phyloP scores from a whole-genome alignment of 2,888 invertebrate species.

The Chrysodeixis includens region DNA sequence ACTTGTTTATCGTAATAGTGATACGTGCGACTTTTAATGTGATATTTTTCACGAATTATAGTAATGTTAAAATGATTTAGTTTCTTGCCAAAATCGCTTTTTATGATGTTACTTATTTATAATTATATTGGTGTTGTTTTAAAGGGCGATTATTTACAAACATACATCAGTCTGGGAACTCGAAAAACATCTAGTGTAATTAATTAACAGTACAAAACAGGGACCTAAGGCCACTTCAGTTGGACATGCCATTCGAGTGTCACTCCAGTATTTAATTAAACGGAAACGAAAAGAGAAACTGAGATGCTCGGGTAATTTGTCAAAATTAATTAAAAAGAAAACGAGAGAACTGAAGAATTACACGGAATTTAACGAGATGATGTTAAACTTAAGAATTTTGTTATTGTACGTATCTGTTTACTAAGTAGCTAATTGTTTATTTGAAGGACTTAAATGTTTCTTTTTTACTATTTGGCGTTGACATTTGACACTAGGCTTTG shows the following conservation, averaged over 20 bases:
- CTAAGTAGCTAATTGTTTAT: constrained; percentile 66
- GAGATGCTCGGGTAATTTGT: constrained; percentile 87
- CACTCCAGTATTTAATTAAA: constrained; percentile 89
- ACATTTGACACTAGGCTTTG: not conserved
- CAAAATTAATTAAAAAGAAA: constrained; percentile 89
- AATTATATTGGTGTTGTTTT: no score
- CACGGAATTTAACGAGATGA: constrained; percentile 79
- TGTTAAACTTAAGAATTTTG: constrained; percentile 69
- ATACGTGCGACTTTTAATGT: not conserved
- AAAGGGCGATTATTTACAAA: not conserved
- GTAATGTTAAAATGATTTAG: no score
- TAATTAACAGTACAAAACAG: constrained; percentile 78
- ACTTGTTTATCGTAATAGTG: not conserved
- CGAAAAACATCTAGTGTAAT: constrained; percentile 57
- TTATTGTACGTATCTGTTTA: constrained; percentile 63
- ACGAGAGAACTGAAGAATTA: constrained; percentile 80
- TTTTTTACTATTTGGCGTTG: not conserved
- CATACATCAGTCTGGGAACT: constrained; percentile 27
- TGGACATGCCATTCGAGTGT: constrained; percentile 82
- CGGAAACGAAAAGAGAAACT: constrained; percentile 81
- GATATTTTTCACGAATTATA: no score
- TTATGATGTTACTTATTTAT: no score
- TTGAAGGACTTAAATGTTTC: constrained; percentile 41
- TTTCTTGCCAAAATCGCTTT: no score
- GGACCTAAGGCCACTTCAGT: constrained; percentile 64